Evolutionary conservation across 2,113 vertebrate genomes (phyloP).

Genomic region (Prietella phreatophila): DNA sequence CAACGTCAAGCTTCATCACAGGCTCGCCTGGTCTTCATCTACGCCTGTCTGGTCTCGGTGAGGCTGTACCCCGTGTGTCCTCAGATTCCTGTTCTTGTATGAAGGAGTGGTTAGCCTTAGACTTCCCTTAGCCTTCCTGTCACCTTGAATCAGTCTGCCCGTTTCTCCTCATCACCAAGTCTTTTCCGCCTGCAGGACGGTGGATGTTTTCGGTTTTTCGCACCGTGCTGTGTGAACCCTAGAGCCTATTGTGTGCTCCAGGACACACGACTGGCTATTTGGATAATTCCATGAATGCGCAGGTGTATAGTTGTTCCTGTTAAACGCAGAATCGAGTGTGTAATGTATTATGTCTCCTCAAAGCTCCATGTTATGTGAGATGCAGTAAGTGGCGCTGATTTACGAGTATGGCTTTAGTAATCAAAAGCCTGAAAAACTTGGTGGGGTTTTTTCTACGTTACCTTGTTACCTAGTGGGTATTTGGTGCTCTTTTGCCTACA

Average conservation of each 20-base stretch:
- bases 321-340: too few relatives aligned
- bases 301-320: neutral
- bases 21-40: neutral
- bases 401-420: neutral
- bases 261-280: neutral
- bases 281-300: neutral
- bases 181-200: neutral
- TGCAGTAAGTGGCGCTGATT: neutral
- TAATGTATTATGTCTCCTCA: neutral
- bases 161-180: neutral
- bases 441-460: neutral
- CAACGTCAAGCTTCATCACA: neutral
- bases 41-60: neutral
- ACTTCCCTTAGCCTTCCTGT: neutral
- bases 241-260: neutral
- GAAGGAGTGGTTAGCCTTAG: neutral
- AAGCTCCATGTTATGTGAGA: neutral
- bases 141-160: neutral
- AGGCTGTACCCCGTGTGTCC: neutral
- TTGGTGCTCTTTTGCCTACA: neutral
- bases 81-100: neutral
- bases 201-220: neutral
- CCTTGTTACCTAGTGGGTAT: neutral
- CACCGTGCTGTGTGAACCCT: neutral
- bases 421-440: neutral